Evolutionary conservation across 2,113 vertebrate species (phyloP), one percentile per base, ranked within the genome.

Genomic region (Cygnus atratus): DNA sequence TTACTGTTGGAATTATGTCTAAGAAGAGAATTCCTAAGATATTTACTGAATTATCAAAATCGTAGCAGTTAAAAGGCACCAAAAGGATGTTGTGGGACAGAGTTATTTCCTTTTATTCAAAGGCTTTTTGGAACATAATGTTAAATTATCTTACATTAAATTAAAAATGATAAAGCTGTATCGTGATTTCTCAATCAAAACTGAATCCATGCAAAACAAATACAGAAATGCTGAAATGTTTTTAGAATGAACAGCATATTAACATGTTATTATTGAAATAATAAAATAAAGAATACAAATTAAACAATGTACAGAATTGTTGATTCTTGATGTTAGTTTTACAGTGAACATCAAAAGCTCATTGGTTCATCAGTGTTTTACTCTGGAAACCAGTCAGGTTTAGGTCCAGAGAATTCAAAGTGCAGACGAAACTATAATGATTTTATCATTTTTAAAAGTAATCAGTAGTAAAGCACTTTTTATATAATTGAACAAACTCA

Each of bases 31-130:
- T 71, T 92, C 21, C 61, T 91, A 62, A 93, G 65, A 79, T 89
- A 88, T 72, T 97, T 94, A 90, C 76, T 92, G 68, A 94, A 90
- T 94, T 75, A 70, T 91, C 25, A 70, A 35, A 81, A 75, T 83
- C 89, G 11, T 8, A 77, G 31, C 25, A 87, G 66, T 88, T 79
- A 79, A 81, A 77, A 87, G 18, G 25, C 72, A 77, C 24, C 21
- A 62, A 37, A 92, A 84, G 29, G 68, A 41, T 87, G 14, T 55
- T 87, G 22, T 61, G n/a, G 25, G 84, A 10, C 14, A 26, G 22
- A 58, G 21, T 93, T 78, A 33, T 29, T 87, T 67, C 13, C 6
- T 88, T 79, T 78, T 79, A 44, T 54, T 41, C 20, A 18, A 83
- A 83, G 24, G 3, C 26, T 72, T 61, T 50, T 57, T 67, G 62